phyloP scores from a whole-genome alignment of 2,797 vertebrate species.

The Anableps anableps region DNA sequence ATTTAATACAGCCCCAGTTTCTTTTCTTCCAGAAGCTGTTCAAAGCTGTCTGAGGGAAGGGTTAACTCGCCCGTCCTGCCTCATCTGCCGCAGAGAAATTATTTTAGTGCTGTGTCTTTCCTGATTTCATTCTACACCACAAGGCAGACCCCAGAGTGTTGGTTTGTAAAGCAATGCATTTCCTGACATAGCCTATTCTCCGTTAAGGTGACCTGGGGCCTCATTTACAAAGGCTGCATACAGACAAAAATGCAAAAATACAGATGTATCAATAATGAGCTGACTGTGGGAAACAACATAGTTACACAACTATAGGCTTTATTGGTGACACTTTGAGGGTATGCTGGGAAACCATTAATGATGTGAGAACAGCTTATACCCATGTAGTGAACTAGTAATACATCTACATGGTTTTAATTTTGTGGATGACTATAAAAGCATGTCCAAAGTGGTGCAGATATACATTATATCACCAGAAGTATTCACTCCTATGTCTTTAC shows the following conservation, averaged over 20 bases:
- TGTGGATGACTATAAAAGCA: not conserved
- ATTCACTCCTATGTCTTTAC: not conserved
- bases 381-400: not conserved
- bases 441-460: too few relatives aligned
- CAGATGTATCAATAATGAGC: not conserved
- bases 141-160: conserved; percentile 35
- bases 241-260: not conserved
- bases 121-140: conserved; percentile 58
- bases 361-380: not conserved
- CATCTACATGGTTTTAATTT: not conserved
- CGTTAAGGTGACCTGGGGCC: conserved; percentile 30
- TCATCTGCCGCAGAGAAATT: conserved; percentile 58
- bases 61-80: conserved; percentile 47
- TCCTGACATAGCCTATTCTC: conserved; percentile 23
- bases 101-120: conserved; percentile 42
- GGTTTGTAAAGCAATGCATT: conserved; percentile 50
- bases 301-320: not conserved
- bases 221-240: not conserved
- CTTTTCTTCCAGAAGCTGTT: conserved; percentile 66
- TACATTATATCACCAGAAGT: too few relatives aligned
- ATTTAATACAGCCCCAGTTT: conserved; percentile 69
- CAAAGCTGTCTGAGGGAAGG: conserved; percentile 56
- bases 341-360: not conserved
- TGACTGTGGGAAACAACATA: not conserved
- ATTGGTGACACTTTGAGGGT: not conserved